Conservation (phyloP, 2,888 invertebrate genomes). For the Brenthis ino region DNA sequence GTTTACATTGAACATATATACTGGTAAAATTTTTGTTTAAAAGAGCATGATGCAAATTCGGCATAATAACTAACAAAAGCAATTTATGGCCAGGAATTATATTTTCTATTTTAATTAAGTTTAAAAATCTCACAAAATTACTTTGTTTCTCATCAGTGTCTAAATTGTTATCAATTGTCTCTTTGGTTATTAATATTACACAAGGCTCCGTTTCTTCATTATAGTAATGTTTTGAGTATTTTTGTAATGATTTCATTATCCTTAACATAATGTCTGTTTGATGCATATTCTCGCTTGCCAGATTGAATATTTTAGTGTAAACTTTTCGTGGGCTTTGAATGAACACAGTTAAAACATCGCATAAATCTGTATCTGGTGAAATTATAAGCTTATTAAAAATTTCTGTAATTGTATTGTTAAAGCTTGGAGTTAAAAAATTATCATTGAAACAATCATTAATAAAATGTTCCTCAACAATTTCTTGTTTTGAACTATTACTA, state of each 20-base stretch:
- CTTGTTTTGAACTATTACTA: slow-evolving; percentile 49
- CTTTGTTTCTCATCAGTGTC: slow-evolving; percentile 52
- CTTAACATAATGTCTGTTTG: slow-evolving; percentile 64
- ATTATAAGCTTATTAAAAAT: slow-evolving; percentile 68
- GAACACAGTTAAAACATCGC: slow-evolving; percentile 60
- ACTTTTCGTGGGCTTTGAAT: slow-evolving; percentile 65
- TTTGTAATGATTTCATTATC: slow-evolving; percentile 56
- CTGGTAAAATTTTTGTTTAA: slow-evolving; percentile 50
- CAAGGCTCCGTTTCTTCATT: slow-evolving; percentile 61
- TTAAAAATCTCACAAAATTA: slow-evolving; percentile 61
- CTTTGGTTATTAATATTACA: slow-evolving; percentile 54
- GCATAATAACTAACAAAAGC: slow-evolving; percentile 66
- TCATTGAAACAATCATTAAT: slow-evolving; percentile 53
- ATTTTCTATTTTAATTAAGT: slow-evolving; percentile 53
- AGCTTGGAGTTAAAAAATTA: slow-evolving; percentile 50
- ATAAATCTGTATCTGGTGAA: slow-evolving; percentile 52
- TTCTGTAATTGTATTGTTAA: slow-evolving; percentile 53
- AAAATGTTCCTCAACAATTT: slow-evolving; percentile 59
- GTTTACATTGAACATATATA: slow-evolving; percentile 55
- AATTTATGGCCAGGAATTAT: slow-evolving; percentile 58
- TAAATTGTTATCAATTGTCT: slow-evolving; percentile 48
- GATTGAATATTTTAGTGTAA: slow-evolving; percentile 58
- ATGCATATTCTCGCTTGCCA: slow-evolving; percentile 60
- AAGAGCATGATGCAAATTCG: slow-evolving; percentile 62
- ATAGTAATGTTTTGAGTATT: slow-evolving; percentile 63